Conservation (phyloP, 2,888 invertebrate species). For the Orchesella flavescens region DNA sequence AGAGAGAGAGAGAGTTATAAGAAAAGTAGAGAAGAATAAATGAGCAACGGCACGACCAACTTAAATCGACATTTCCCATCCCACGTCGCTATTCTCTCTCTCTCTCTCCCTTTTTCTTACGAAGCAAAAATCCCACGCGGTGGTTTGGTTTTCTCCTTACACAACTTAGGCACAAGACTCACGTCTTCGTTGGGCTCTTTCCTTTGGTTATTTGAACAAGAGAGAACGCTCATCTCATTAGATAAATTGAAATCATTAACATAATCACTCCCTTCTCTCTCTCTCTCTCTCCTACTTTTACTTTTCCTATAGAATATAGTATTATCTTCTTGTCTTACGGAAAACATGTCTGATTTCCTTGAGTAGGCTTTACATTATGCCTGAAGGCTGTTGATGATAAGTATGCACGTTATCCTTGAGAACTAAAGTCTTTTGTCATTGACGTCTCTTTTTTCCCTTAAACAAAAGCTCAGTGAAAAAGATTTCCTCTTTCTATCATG, state of each 20-base stretch:
- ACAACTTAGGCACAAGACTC: constrained; percentile 10
- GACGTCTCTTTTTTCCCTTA: constrained; percentile 28
- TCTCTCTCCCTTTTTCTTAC: background rate
- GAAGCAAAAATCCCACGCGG: constrained; percentile 30
- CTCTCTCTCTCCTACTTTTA: background rate
- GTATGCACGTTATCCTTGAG: constrained; percentile 45
- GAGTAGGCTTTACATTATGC: constrained; percentile 1
- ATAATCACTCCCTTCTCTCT: constrained; percentile 62
- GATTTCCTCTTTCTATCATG: background rate
- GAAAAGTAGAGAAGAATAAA: constrained; percentile 26
- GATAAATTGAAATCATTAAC: constrained; percentile 69
- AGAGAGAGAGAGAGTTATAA: constrained; percentile 20
- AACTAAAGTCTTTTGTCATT: constrained; percentile 44
- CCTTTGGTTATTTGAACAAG: constrained; percentile 42
- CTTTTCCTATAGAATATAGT: background rate
- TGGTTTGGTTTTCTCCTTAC: constrained; percentile 15
- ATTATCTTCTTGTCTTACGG: background rate
- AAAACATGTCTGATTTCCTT: too few relatives aligned
- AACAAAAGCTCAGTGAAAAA: constrained; percentile 22
- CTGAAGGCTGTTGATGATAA: constrained; percentile 50
- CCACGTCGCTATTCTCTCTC: background rate
- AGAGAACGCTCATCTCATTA: constrained; percentile 62
- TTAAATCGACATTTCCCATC: constrained; percentile 34
- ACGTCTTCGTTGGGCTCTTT: constrained; percentile 15
- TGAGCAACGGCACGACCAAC: constrained; percentile 38